Evolutionary conservation across 2,888 invertebrate genomes (phyloP).

Genomic region (Chalcosyrphus nemorum): DNA sequence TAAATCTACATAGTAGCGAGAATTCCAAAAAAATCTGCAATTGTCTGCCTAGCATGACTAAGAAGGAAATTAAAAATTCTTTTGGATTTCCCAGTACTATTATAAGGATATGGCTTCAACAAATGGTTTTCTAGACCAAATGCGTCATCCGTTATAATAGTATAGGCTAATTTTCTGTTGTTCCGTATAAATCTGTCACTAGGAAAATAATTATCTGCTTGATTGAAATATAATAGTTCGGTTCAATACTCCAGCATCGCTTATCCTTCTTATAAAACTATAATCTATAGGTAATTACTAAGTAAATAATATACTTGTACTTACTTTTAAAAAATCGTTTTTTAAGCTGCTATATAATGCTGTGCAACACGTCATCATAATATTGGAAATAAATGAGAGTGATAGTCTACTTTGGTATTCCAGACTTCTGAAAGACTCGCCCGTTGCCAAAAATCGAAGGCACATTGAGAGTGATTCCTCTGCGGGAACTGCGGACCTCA

Average conservation of each 20-base stretch:
- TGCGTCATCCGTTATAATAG: neutral
- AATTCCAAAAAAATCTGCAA: neutral
- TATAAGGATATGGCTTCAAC: neutral
- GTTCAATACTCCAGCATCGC: neutral
- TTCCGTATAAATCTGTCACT: neutral
- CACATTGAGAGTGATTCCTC: neutral
- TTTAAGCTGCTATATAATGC: neutral
- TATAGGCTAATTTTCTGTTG: neutral
- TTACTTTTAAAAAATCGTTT: neutral
- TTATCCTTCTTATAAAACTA: neutral
- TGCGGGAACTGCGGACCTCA: neutral
- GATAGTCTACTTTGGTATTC: neutral
- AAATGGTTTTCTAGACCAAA: neutral
- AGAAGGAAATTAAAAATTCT: constrained; percentile 1
- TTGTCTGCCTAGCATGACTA: neutral
- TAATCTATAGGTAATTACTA: neutral
- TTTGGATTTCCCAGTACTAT: neutral
- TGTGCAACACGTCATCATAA: neutral
- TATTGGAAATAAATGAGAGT: neutral
- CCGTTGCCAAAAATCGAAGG: neutral
- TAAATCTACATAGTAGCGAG: neutral
- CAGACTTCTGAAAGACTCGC: neutral
- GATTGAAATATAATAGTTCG: neutral
- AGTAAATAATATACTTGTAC: neutral
- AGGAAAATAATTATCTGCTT: neutral